Evolutionary conservation across 2,113 vertebrate genomes (phyloP), one percentile per base, ranked within the genome.

Genomic region (Sebastes fasciatus): DNA sequence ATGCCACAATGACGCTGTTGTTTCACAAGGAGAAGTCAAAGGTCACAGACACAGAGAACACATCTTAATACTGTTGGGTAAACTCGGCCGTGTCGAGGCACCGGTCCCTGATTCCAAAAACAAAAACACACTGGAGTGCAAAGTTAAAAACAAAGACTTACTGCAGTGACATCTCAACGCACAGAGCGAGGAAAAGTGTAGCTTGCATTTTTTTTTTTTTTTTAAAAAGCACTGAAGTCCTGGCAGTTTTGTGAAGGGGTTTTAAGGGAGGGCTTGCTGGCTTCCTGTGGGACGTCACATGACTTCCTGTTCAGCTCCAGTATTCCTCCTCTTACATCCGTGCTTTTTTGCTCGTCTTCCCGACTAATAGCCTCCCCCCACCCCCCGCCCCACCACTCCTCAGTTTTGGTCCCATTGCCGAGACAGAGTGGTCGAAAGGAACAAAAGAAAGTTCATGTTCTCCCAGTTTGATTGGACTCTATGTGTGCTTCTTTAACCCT

Each of bases 51-150:
- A 96, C 94, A 90, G 95, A 96, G 94, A 90, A 91, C 81, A 92
- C 92, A 94, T 96, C 95, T 96, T 98, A 99, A 99, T 98, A 99
- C 98, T 99, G 97, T 97, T 96, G 97, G 97, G 83, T 92, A 97
- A 96, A 97, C 95, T 96, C 96, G 93, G 96, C 95, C 78, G 0
- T 7, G 46, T 62, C 3, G 1, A 66, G 80, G 84, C 82, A 67
- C 52, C 11, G 64, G 87, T 89, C 89, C 87, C 89, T 86, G 86
- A 84, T 81, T 79, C 16, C 23, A 80, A 84, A 75, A 81, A 1
- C 54, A 69, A 80, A 45, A 93, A 95, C 60, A 88, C 73, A 70
- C 60, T 79, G 71, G 82, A 95, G 91, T 88, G 95, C 96, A 96
- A 26, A 96, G 74, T 79, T 96, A 94, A 95, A 91, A 94, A 94